phyloP scores from a whole-genome alignment of 2,888 invertebrate species.

The Coelogynopora nodosa region DNA sequence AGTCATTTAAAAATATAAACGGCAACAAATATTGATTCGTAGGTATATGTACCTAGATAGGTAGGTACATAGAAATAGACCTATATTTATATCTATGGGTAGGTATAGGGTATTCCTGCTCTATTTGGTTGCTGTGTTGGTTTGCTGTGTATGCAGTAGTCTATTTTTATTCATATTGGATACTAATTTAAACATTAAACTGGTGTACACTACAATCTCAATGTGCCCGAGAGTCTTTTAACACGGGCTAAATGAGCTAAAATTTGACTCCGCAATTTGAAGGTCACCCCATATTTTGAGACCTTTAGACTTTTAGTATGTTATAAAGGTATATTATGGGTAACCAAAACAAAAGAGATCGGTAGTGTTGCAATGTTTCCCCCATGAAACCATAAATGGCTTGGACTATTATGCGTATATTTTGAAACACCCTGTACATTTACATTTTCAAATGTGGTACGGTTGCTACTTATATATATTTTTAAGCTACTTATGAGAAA shows the following conservation, averaged over 20 bases:
- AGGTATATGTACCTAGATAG: background rate
- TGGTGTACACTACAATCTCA: conserved; percentile 13
- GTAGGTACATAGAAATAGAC: conserved; percentile 26
- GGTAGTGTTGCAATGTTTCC: conserved; percentile 17
- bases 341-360: conserved; percentile 22
- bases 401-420: conserved; percentile 13
- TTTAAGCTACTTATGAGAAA: too few relatives aligned
- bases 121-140: conserved; percentile 24
- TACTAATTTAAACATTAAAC: background rate
- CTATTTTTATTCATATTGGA: conserved; percentile 29
- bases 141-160: conserved; percentile 31
- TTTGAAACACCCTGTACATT: too few relatives aligned
- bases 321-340: conserved; percentile 31
- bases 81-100: conserved; percentile 24
- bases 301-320: conserved; percentile 31
- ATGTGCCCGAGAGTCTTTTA: conserved; percentile 31
- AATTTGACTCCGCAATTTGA: conserved; percentile 16
- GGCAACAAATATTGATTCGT: background rate
- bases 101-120: conserved; percentile 25
- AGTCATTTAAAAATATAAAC: conserved; percentile 1
- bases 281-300: conserved; percentile 24
- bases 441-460: too few relatives aligned
- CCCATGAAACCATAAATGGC: conserved; percentile 24
- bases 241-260: conserved; percentile 14
- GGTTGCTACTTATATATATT: too few relatives aligned